Evolutionary conservation across 1,140 invertebrate species (phyloP).

Genomic region (Drosophila kurseongensis): DNA sequence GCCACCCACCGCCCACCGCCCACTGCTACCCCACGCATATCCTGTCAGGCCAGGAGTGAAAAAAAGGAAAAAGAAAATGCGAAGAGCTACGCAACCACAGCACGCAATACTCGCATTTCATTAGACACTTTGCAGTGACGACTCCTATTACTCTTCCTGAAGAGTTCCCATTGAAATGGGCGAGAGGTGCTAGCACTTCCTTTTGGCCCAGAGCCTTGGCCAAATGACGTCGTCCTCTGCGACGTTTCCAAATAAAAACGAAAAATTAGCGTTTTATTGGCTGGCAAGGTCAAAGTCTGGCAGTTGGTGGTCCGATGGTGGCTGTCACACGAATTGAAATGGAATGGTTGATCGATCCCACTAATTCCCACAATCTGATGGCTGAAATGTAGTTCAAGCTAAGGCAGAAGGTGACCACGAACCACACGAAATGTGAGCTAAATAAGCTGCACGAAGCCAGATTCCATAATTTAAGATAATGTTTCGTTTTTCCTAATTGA

Average conservation of each 20-base stretch:
- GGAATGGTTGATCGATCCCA: neutral
- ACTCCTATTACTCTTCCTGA: slow-evolving; percentile 76
- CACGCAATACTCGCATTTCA: slow-evolving; percentile 82
- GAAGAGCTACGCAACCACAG: slow-evolving; percentile 78
- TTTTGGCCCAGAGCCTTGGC: neutral
- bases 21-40: slow-evolving; percentile 62
- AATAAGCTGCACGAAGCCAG: neutral
- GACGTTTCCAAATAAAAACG: slow-evolving; percentile 8
- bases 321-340: slow-evolving; percentile 29
- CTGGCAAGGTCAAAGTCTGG: neutral
- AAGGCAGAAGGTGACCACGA: slow-evolving; percentile 16
- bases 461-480: slow-evolving; percentile 5
- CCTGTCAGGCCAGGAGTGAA: slow-evolving; percentile 32
- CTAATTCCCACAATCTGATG: slow-evolving; percentile 3
- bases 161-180: neutral
- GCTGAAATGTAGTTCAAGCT: slow-evolving; percentile 4
- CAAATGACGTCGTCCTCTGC: slow-evolving; percentile 43
- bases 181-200: slow-evolving; percentile 17
- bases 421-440: neutral
- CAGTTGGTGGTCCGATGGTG: neutral
- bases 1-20: slow-evolving; percentile 21
- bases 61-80: slow-evolving; percentile 18
- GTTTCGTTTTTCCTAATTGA: neutral
- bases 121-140: slow-evolving; percentile 81
- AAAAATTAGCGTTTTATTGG: slow-evolving; percentile 49